Evolutionary conservation across 2,888 invertebrate genomes (phyloP).

Genomic region (Aphrophora alni): DNA sequence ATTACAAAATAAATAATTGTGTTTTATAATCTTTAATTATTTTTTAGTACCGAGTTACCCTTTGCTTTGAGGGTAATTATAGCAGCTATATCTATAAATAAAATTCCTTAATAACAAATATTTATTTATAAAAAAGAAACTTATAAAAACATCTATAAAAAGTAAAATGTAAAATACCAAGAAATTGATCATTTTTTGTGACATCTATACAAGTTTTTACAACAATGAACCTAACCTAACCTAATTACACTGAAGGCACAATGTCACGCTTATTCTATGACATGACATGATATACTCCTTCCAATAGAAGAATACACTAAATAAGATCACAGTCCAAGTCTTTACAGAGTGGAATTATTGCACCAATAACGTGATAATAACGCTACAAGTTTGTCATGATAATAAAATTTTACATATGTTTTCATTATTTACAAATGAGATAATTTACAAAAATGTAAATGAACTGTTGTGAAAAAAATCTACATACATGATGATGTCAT

Average conservation of each 20-base stretch:
- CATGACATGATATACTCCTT: background rate
- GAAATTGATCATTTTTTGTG: background rate
- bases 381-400: background rate
- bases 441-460: background rate
- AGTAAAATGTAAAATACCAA: background rate
- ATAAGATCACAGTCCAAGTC: slow-evolving; percentile 3
- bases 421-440: background rate
- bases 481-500: background rate
- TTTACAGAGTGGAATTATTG: background rate
- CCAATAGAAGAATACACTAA: background rate
- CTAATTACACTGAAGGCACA: background rate
- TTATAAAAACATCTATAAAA: too few relatives aligned
- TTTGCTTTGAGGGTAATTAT: too few relatives aligned
- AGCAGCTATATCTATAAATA: too few relatives aligned
- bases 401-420: background rate
- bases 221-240: background rate
- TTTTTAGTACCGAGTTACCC: too few relatives aligned
- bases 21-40: too few relatives aligned
- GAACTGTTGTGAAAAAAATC: background rate
- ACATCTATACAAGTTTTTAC: background rate
- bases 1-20: too few relatives aligned
- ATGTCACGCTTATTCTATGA: background rate
- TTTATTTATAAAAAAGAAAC: too few relatives aligned
- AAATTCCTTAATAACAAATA: too few relatives aligned
- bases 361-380: background rate